Conservation (phyloP, 2,113 vertebrate genomes). For the Anolis carolinensis region DNA sequence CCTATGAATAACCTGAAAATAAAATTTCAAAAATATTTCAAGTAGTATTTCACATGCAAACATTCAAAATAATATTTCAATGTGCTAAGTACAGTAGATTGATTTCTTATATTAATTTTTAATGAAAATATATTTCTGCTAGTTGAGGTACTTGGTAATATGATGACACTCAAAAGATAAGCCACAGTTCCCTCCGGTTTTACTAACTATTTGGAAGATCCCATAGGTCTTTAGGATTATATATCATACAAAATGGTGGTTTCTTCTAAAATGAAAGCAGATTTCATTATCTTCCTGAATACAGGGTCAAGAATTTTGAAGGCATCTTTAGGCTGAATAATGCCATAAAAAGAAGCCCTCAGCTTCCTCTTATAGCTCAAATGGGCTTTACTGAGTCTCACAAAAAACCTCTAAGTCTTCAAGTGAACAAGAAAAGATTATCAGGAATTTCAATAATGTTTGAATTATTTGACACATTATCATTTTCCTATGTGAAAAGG, state of each 20-base stretch:
- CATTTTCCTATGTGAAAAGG: not conserved
- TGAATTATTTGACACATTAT: not conserved
- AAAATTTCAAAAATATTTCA: conserved; percentile 28
- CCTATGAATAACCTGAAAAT: conserved; percentile 79
- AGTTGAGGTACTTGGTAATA: not conserved
- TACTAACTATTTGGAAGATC: not conserved
- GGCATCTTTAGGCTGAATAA: not conserved
- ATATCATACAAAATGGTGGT: not conserved
- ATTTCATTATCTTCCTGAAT: not conserved
- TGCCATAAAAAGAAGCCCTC: not conserved
- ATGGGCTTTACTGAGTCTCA: not conserved
- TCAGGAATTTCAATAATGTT: not conserved
- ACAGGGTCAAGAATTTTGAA: not conserved
- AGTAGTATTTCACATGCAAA: not conserved
- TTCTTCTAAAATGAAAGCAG: not conserved
- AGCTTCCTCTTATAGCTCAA: not conserved
- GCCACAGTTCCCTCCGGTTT: not conserved
- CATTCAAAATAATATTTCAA: not conserved
- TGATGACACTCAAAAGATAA: not conserved
- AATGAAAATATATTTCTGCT: not conserved
- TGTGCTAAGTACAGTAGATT: not conserved
- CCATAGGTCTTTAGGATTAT: not conserved
- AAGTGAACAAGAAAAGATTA: not conserved
- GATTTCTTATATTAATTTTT: not conserved
- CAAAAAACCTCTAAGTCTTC: not conserved